Percentiles rank a stretch among this genome's conserved stretches.
phyloP scores from a whole-genome alignment of 2,113 vertebrate genomes.

The Setophaga kirtlandii region DNA sequence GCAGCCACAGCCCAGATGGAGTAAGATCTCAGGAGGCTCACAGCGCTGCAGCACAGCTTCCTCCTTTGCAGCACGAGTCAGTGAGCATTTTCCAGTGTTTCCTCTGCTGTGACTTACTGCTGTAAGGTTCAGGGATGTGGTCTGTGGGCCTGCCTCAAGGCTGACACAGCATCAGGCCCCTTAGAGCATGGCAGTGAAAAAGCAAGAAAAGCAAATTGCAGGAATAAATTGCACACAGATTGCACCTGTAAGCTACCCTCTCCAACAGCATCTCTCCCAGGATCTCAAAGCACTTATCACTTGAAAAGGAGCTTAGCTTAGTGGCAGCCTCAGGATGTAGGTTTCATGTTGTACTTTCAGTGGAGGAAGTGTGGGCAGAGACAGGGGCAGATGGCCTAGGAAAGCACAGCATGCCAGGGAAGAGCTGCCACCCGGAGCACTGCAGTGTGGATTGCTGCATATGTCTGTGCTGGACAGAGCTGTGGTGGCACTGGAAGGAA shows the following conservation, averaged over 20 bases:
- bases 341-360: neutral
- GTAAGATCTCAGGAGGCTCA: neutral
- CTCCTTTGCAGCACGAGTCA: neutral
- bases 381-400: neutral
- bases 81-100: neutral
- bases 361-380: neutral
- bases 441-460: neutral
- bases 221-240: neutral
- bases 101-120: neutral
- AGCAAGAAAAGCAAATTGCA: neutral
- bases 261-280: neutral
- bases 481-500: neutral
- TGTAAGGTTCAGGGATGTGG: neutral
- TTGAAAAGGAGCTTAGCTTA: neutral
- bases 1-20: constrained; percentile 16
- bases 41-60: neutral
- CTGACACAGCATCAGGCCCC: neutral
- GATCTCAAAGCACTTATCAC: neutral
- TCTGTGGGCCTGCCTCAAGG: neutral
- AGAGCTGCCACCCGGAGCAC: neutral
- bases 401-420: neutral
- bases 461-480: neutral
- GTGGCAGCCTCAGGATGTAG: neutral
- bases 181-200: neutral
- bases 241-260: neutral